These are phyloP conservation scores for Syritta pipiens DNA, from an alignment of 2,888 invertebrate species.

Conservation along the genomic window DNA sequence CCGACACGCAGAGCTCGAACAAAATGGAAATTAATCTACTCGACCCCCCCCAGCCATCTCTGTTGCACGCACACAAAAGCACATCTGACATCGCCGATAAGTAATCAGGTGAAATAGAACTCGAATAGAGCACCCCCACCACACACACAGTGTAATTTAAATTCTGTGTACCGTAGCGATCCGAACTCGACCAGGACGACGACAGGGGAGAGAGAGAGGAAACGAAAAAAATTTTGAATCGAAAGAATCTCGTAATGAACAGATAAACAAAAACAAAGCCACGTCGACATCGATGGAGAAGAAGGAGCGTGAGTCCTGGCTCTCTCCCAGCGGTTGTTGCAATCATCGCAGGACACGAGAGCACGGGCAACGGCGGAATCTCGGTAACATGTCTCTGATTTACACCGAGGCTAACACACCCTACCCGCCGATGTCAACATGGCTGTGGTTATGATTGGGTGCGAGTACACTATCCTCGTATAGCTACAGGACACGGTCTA, in stretches of 20 bases:
- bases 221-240: constrained; percentile 33
- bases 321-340: constrained; percentile 60
- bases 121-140: constrained; percentile 28
- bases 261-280: constrained; percentile 67
- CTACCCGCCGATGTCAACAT: constrained; percentile 61
- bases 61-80: background rate
- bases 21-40: constrained; percentile 70
- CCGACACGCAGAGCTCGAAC: constrained; percentile 65
- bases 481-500: background rate
- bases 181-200: constrained; percentile 6
- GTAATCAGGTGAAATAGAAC: constrained; percentile 62
- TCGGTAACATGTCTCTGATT: constrained; percentile 68
- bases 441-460: constrained; percentile 49
- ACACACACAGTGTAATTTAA: constrained; percentile 45
- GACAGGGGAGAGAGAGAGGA: constrained; percentile 3
- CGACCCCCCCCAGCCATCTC: constrained; percentile 14
- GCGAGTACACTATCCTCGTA: constrained; percentile 19
- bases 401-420: constrained; percentile 57
- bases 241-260: constrained; percentile 67
- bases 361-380: constrained; percentile 36
- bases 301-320: constrained; percentile 38
- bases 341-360: constrained; percentile 60
- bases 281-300: constrained; percentile 52
- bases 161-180: constrained; percentile 37
- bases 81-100: constrained; percentile 25